phyloP scores from a whole-genome alignment of 1,140 invertebrate species.

The Frieseomelitta varia region DNA sequence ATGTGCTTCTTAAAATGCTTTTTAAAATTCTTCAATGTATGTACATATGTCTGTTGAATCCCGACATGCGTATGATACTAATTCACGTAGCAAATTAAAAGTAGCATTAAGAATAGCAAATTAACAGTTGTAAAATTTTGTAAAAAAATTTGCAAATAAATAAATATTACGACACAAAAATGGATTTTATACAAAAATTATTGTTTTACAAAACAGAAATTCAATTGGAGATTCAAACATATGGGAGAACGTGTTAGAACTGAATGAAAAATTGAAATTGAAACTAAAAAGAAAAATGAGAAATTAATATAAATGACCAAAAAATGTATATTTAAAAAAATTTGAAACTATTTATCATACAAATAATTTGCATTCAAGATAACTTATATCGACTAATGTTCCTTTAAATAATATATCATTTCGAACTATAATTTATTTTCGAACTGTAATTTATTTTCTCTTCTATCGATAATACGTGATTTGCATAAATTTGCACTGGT shows the following conservation, averaged over 20 bases:
- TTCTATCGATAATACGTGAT: not conserved
- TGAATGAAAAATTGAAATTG: not conserved
- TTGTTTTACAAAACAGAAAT: not conserved
- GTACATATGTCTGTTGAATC: not conserved
- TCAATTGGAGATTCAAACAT: too few relatives aligned
- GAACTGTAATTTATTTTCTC: too few relatives aligned
- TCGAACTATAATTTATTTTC: too few relatives aligned
- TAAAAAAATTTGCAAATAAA: not conserved
- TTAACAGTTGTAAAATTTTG: not conserved
- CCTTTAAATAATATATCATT: not conserved
- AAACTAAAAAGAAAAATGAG: not conserved
- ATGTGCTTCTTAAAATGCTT: too few relatives aligned
- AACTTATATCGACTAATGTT: not conserved
- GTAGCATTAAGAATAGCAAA: not conserved
- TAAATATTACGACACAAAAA: not conserved
- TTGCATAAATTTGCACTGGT: too few relatives aligned
- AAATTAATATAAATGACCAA: not conserved
- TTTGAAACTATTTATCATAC: not conserved
- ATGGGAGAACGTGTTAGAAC: too few relatives aligned
- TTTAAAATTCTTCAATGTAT: not conserved
- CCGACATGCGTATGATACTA: not conserved
- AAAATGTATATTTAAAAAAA: not conserved
- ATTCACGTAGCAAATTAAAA: too few relatives aligned
- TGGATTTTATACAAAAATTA: not conserved
- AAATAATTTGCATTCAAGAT: not conserved